Conservation (phyloP, 2,888 invertebrate genomes). For the Stenotaenia linearis region DNA sequence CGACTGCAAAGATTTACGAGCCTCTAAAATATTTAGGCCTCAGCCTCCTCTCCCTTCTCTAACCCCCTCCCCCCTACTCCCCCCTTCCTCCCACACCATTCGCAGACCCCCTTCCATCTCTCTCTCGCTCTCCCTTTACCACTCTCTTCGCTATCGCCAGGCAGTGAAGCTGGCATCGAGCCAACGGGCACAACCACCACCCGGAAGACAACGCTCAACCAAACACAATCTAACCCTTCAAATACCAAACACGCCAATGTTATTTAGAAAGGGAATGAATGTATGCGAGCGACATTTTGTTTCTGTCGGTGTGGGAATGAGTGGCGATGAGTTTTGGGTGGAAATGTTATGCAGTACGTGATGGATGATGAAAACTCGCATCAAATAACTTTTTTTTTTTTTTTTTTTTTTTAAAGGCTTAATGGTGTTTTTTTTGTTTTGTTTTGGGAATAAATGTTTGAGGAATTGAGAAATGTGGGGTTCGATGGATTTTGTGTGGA, state of each 20-base stretch:
- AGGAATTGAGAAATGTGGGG: too few relatives aligned
- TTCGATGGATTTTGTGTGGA: too few relatives aligned
- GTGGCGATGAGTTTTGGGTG: too few relatives aligned
- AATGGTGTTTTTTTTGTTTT: too few relatives aligned
- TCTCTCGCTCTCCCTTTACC: neutral
- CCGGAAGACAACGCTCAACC: neutral
- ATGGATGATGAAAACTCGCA: too few relatives aligned
- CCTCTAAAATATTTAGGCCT: neutral
- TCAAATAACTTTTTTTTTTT: too few relatives aligned
- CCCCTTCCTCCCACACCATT: neutral
- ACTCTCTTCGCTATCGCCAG: neutral
- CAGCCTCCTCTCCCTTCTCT: neutral
- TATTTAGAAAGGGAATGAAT: neutral
- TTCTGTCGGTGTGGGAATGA: neutral
- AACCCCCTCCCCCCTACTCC: neutral
- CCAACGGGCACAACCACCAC: neutral
- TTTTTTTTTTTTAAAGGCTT: too few relatives aligned
- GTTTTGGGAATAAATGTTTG: too few relatives aligned
- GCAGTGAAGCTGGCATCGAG: neutral
- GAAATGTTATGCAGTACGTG: too few relatives aligned
- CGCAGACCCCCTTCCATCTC: neutral
- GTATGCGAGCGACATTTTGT: neutral
- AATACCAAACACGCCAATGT: neutral
- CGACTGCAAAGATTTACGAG: neutral
- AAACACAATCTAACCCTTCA: neutral